Evolutionary conservation across 2,113 vertebrate species (phyloP).

Genomic region (Brachyistius frenatus): DNA sequence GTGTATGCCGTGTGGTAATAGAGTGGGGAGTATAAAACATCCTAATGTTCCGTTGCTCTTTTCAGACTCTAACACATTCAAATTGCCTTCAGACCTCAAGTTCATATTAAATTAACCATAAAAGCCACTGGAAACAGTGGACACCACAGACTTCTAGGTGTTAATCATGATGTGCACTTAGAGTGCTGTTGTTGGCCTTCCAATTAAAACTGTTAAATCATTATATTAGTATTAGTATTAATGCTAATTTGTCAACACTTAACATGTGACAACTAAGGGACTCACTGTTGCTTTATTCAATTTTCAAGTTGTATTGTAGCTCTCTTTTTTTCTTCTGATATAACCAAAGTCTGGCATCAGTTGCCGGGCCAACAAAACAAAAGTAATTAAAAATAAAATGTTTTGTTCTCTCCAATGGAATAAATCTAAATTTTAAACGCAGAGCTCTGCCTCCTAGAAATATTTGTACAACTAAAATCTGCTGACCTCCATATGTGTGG

Average conservation of each 20-base stretch:
- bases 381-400: background rate
- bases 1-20: background rate
- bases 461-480: conserved; percentile 34
- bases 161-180: background rate
- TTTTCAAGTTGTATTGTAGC: background rate
- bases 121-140: background rate
- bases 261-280: background rate
- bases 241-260: conserved; percentile 3
- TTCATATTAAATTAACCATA: background rate
- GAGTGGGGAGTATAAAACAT: background rate
- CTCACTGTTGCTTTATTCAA: background rate
- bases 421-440: conserved; percentile 15
- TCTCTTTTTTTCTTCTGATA: background rate
- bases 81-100: background rate
- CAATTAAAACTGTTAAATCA: conserved; percentile 1
- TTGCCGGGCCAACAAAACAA: background rate
- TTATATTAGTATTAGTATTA: background rate
- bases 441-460: conserved; percentile 11
- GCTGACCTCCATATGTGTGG: conserved; percentile 45
- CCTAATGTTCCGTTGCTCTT: too few relatives aligned
- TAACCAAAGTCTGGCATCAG: background rate
- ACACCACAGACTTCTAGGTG: background rate
- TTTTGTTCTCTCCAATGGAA: conserved; percentile 16
- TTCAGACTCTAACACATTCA: background rate
- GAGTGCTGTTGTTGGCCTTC: background rate